Conservation (phyloP, 1,140 invertebrate genomes). For the Platorchestia sp. region DNA sequence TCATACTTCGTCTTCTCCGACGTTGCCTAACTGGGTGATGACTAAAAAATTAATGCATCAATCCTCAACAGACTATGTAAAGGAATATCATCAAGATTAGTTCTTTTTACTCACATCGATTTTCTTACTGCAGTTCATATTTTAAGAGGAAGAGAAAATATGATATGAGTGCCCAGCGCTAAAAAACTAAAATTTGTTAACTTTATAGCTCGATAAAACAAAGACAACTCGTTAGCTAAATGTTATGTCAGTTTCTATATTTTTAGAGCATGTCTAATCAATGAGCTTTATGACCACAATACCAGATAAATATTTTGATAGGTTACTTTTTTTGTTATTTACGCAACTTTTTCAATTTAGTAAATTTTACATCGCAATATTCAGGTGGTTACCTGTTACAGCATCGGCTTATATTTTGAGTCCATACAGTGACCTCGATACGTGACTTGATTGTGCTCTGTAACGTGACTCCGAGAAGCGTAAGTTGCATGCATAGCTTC, state of each 20-base stretch:
- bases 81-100: no score
- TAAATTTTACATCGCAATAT: background rate
- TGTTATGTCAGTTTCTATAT: background rate
- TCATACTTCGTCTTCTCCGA: no score
- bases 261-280: background rate
- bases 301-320: background rate
- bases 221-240: background rate
- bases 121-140: background rate
- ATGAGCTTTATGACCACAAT: background rate
- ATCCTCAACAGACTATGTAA: no score
- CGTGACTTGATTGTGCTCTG: conserved; percentile 4
- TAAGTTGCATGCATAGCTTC: background rate
- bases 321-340: background rate
- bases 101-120: background rate
- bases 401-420: background rate
- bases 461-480: conserved; percentile 13
- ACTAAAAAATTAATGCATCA: no score
- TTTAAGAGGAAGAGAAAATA: background rate
- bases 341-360: background rate
- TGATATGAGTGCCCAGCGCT: background rate
- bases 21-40: no score
- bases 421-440: conserved; percentile 11
- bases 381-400: background rate
- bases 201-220: background rate
- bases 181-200: background rate